Base-by-base conservation (phyloP, 2,888 invertebrate genomes). In the Pharmacophagus antenor region DNA sequence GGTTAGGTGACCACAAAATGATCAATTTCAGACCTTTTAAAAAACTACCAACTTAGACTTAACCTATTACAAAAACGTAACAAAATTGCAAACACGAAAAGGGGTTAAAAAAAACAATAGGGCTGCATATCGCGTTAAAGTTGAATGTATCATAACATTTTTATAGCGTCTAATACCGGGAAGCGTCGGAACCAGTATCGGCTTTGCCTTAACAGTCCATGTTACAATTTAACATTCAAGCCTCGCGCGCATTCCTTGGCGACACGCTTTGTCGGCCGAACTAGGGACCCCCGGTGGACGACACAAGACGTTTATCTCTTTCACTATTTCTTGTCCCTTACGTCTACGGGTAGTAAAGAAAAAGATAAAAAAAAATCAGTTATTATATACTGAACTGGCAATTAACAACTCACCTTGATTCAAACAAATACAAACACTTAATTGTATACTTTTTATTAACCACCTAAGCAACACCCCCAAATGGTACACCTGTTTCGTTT, bases 181-280 rank as follows among this genome's bases (percentile, higher is more conserved):
- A 63, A 65, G 21, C 20, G 15, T 18, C 21, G 48, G 52, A 55
- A 56, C 44, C 59, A 54, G 63, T 49, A 59, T 65, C 68, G 71
- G 63, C 71, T 68, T 63, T 60, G 66, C 74, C 74, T 76, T 76
- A 74, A 70, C 56, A 59, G 59, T 42, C 58, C 62, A 60, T 67
- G 67, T 68, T 62, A 69, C 66, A 70, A 71, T 74, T 82, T 81
- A 74, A 73, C 71, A 82, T 80, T 82, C 82, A 70, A 70, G 71
- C 62, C 75, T 66, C 77, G 79, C 71, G 68, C 80, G 72, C 80
- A 79, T 77, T 76, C 79, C 73, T 73, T 66, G 67, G 64, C 65
- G 70, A 74, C 67, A 70, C 50, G 54, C 62, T 64, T 61, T 63
- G 62, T 63, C 62, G 61, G 62, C 54, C 50, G 56, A 53, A 59